Conservation (phyloP, 2,888 invertebrate genomes). For the Lydus trimaculatus region DNA sequence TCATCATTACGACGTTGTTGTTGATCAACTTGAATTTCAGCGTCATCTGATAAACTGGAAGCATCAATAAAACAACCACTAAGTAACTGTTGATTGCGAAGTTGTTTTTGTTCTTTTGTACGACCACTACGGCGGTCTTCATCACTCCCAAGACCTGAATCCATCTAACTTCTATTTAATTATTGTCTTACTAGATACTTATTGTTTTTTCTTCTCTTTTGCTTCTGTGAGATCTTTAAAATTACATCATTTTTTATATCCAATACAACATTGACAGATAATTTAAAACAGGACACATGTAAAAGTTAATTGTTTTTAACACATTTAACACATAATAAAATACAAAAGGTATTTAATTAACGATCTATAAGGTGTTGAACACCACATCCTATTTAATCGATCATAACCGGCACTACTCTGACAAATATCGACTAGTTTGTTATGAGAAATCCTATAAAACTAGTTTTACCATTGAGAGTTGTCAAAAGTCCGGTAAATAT, state of each 20-base stretch:
- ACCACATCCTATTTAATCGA: not conserved
- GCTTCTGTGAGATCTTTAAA: not conserved
- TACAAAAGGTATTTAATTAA: not conserved
- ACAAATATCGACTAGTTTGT: slow-evolving; percentile 3
- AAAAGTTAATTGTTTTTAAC: not conserved
- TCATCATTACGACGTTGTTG: slow-evolving; percentile 65
- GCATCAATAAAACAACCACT: slow-evolving; percentile 79
- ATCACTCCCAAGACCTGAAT: slow-evolving; percentile 59
- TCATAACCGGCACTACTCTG: not conserved
- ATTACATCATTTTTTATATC: not conserved
- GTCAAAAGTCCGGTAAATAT: not conserved
- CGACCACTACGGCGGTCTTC: slow-evolving; percentile 55
- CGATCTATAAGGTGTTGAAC: too few species aligned
- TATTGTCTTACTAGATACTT: too few species aligned
- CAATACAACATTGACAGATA: not conserved
- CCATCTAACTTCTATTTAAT: slow-evolving; percentile 50
- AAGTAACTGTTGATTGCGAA: slow-evolving; percentile 58
- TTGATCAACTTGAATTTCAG: slow-evolving; percentile 59
- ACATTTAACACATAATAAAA: not conserved
- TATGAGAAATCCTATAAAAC: slow-evolving; percentile 7
- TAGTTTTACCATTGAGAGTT: not conserved
- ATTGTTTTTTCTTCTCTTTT: not conserved
- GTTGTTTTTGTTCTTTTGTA: slow-evolving; percentile 58
- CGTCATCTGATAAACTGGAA: slow-evolving; percentile 76
- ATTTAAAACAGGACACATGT: not conserved